phyloP scores from a whole-genome alignment of 64 coral and sea anemone genomes.

The Pocillopora verrucosa region DNA sequence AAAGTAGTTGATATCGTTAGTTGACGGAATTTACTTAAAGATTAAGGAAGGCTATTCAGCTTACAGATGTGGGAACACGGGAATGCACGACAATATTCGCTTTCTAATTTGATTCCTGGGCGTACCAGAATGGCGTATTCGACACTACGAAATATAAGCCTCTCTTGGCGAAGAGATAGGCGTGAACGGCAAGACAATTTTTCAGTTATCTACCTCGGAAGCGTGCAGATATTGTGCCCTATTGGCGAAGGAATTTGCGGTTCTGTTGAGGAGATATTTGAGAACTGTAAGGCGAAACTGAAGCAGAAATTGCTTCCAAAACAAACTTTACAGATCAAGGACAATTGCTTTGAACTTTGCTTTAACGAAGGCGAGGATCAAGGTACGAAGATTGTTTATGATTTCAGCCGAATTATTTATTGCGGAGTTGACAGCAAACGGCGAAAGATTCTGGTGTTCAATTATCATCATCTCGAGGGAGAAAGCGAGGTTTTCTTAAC shows the following conservation, averaged over 20 bases:
- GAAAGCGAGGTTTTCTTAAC: constrained; percentile 47
- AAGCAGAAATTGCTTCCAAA: constrained; percentile 36
- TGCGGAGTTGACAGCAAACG: constrained; percentile 65
- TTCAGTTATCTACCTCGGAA: constrained; percentile 61
- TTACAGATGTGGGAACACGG: no score
- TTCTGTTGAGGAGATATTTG: constrained; percentile 61
- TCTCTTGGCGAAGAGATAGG: neutral
- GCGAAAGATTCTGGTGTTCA: constrained; percentile 62
- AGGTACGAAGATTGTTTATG: neutral
- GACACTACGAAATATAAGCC: neutral
- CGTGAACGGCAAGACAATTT: neutral
- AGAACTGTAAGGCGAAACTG: constrained; percentile 40
- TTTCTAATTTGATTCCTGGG: neutral
- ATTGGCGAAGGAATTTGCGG: constrained; percentile 68
- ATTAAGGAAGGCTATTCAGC: no score
- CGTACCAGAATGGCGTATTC: constrained; percentile 4
- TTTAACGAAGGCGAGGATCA: constrained; percentile 1
- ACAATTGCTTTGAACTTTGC: constrained; percentile 28
- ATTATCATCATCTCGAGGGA: constrained; percentile 47
- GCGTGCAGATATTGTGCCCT: constrained; percentile 62
- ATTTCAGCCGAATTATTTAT: constrained; percentile 60
- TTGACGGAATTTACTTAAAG: neutral
- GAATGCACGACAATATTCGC: no score
- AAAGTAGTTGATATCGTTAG: no score
- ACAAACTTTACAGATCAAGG: constrained; percentile 46